Evolutionary conservation across 2,797 vertebrate species (phyloP).

Genomic region (Clarias platycephalus): DNA sequence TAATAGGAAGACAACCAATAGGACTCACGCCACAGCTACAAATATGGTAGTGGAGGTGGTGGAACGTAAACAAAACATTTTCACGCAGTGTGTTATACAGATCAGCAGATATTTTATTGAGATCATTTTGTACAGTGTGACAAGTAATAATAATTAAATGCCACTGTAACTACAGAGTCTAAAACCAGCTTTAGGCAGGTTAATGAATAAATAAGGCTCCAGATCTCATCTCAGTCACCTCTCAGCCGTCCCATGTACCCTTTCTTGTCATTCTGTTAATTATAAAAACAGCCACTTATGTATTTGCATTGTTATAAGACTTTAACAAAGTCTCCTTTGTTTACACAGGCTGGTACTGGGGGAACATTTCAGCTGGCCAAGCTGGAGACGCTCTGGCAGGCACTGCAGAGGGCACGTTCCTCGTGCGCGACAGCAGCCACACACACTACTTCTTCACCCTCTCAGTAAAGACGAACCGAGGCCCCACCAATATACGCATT

Average conservation of each 20-base stretch:
- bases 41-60: background rate
- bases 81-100: background rate
- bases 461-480: constrained; percentile 88
- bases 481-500: constrained; percentile 91
- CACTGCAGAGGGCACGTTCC: constrained; percentile 88
- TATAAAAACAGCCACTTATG: background rate
- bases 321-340: background rate
- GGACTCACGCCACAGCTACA: background rate
- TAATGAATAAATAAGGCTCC: background rate
- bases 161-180: background rate
- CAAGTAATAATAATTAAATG: background rate
- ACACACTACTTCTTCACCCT: constrained; percentile 90
- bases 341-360: constrained; percentile 93
- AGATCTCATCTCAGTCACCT: constrained; percentile 1
- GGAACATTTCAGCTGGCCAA: constrained; percentile 85
- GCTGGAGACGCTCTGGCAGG: constrained; percentile 86
- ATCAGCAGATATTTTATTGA: background rate
- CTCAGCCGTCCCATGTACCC: background rate
- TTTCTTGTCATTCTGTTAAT: background rate
- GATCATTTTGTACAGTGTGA: background rate
- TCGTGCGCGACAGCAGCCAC: constrained; percentile 92
- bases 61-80: background rate
- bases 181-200: background rate
- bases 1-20: background rate
- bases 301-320: background rate